phyloP scores from a whole-genome alignment of 2,113 vertebrate species.

The Aleadryas rufinucha region DNA sequence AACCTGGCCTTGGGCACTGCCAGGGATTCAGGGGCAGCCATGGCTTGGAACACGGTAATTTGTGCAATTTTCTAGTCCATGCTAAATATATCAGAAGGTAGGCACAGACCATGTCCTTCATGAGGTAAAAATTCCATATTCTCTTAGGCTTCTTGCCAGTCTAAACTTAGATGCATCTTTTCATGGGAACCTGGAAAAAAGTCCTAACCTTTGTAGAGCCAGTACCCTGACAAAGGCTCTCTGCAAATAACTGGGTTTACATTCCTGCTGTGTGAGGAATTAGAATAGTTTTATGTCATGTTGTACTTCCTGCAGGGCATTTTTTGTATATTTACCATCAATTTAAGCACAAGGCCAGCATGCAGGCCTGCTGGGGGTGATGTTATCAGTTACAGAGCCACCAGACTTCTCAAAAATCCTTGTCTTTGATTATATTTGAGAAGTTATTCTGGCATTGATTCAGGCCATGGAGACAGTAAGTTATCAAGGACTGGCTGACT shows the following conservation, averaged over 20 bases:
- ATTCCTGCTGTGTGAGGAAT: background rate
- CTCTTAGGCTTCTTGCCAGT: background rate
- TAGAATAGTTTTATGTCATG: background rate
- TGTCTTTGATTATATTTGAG: background rate
- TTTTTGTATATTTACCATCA: background rate
- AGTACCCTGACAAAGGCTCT: background rate
- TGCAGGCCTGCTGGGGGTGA: background rate
- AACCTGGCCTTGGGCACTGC: background rate
- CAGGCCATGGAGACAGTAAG: background rate
- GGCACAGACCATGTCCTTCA: background rate
- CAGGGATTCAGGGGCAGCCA: background rate
- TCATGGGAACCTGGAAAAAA: background rate
- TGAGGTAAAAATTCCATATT: background rate
- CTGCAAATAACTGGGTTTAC: background rate
- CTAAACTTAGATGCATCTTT: background rate
- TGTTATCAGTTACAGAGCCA: background rate
- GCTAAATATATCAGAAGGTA: background rate
- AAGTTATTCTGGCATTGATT: background rate
- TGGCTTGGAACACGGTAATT: background rate
- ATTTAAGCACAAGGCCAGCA: background rate
- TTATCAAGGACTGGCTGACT: background rate
- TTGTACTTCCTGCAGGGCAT: background rate
- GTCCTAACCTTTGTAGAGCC: background rate
- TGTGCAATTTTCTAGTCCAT: background rate
- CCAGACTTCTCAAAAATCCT: background rate